Conservation (phyloP, 2,797 vertebrate species). For the Ibycter americanus region DNA sequence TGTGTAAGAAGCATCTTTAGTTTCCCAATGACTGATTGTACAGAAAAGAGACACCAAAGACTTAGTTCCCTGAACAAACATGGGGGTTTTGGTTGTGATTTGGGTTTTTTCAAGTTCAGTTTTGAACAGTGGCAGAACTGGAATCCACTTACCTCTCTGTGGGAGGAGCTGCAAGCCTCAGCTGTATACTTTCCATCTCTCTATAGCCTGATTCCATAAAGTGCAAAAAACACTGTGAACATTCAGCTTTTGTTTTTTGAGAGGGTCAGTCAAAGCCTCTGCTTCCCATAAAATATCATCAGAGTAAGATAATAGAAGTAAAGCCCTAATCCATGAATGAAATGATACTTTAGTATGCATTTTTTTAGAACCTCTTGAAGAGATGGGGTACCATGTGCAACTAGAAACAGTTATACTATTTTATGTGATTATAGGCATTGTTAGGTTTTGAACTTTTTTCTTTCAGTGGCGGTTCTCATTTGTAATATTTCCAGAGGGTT, state of each 20-base stretch:
- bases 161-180: neutral
- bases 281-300: neutral
- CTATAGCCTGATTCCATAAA: neutral
- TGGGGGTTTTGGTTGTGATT: neutral
- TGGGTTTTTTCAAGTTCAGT: neutral
- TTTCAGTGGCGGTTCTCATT: neutral
- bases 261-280: neutral
- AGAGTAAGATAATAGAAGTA: neutral
- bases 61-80: neutral
- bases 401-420: neutral
- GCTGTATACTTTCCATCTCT: neutral
- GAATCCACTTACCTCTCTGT: neutral
- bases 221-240: neutral
- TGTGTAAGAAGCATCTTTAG: neutral
- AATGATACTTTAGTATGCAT: fast-evolving
- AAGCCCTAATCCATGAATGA: neutral
- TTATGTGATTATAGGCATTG: neutral
- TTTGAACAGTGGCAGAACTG: neutral
- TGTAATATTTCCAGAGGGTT: neutral
- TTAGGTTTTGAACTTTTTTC: neutral
- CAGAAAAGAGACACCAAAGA: neutral
- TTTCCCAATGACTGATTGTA: neutral
- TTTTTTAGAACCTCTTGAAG: neutral
- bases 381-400: neutral
- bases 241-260: neutral